Evolutionary conservation across 2,113 vertebrate species (phyloP).

Genomic region (Grallaria varia): DNA sequence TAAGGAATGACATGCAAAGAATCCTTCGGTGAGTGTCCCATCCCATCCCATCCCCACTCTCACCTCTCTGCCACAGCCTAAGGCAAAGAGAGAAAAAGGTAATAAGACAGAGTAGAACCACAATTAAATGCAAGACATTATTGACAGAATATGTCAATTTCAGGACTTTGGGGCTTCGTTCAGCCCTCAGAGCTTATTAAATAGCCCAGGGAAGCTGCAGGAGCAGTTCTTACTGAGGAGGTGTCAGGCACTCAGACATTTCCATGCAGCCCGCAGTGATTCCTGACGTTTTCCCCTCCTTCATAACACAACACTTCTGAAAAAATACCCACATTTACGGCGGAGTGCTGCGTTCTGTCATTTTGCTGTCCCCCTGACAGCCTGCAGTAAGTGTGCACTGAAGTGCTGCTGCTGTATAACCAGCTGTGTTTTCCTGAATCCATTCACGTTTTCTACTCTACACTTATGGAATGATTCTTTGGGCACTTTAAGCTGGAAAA

Average conservation of each 20-base stretch:
- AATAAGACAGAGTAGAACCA: not conserved
- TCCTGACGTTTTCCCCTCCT: not conserved
- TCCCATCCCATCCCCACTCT: not conserved
- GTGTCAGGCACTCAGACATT: not conserved
- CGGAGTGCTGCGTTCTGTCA: not conserved
- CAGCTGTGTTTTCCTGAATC: not conserved
- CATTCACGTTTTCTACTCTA: not conserved
- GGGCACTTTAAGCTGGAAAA: not conserved
- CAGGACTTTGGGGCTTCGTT: not conserved
- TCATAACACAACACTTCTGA: not conserved
- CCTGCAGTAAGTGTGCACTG: not conserved
- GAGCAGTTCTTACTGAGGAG: not conserved
- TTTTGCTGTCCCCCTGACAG: not conserved
- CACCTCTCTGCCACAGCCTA: not conserved
- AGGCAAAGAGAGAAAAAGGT: not conserved
- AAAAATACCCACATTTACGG: not conserved
- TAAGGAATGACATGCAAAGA: not conserved
- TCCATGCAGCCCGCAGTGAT: not conserved
- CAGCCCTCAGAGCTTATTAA: not conserved
- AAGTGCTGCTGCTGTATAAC: not conserved
- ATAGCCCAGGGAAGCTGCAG: not conserved
- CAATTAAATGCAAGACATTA: not conserved
- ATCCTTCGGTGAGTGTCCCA: not conserved
- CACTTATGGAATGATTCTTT: not conserved
- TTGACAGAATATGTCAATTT: not conserved